These are phyloP conservation scores for Toxotes lorentzi DNA, from an alignment of 2,797 vertebrate species.

Conservation along the genomic window DNA sequence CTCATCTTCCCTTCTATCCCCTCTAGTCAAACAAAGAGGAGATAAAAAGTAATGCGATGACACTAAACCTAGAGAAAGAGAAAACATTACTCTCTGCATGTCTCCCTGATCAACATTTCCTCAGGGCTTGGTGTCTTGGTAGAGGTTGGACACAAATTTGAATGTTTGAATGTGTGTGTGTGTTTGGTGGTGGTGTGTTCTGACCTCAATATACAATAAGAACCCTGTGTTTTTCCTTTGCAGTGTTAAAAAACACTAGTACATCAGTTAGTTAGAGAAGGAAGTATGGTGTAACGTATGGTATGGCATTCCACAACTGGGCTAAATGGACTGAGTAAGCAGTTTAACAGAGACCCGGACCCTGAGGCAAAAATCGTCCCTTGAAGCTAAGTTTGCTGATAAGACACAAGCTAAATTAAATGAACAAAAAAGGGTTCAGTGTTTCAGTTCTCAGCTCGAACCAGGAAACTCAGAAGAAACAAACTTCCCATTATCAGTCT, in stretches of 20 bases:
- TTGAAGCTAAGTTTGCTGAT: conserved; percentile 17
- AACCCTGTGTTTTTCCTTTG: conserved; percentile 36
- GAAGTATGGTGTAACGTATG: not conserved
- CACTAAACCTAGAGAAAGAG: conserved; percentile 53
- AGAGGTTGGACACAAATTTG: conserved; percentile 49
- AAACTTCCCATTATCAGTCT: conserved; percentile 31
- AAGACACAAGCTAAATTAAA: conserved; percentile 13
- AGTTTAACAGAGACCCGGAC: conserved; percentile 4
- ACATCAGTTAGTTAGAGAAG: not conserved
- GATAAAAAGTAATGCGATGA: conserved; percentile 55
- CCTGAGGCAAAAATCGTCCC: not conserved
- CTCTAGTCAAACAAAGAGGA: conserved; percentile 56
- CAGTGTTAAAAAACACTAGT: conserved; percentile 14
- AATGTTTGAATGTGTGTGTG: conserved; percentile 28
- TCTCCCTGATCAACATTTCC: conserved; percentile 53
- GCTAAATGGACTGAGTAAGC: not conserved
- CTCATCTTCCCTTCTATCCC: conserved; percentile 37
- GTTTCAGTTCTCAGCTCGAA: conserved; percentile 38
- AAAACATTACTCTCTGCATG: conserved; percentile 59
- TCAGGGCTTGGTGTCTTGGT: conserved; percentile 45
- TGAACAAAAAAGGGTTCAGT: not conserved
- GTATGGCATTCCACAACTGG: not conserved
- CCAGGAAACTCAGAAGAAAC: conserved; percentile 36
- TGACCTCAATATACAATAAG: conserved; percentile 52
- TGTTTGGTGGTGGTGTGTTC: conserved; percentile 19